phyloP scores from a whole-genome alignment of 2,888 invertebrate species.

The Lepidocyrtoides sp. region DNA sequence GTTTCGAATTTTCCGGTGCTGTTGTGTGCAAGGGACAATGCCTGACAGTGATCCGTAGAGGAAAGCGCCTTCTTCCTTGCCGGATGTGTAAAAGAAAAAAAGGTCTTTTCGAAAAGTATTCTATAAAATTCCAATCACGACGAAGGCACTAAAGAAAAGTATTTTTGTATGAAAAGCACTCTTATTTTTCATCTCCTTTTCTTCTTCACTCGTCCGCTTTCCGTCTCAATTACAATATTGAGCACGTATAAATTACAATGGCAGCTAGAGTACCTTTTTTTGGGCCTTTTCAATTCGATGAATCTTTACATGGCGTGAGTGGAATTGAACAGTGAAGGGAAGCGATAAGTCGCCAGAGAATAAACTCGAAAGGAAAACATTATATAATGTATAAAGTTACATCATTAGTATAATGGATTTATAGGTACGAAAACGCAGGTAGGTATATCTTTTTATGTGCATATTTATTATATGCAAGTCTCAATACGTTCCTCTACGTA shows the following conservation, averaged over 20 bases:
- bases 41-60: too few relatives aligned
- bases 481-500: neutral
- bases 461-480: neutral
- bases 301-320: neutral
- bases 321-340: neutral
- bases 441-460: neutral
- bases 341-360: neutral
- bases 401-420: constrained; percentile 5
- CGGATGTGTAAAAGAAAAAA: too few relatives aligned
- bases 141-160: neutral
- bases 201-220: neutral
- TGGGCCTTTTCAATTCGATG: neutral
- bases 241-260: constrained; percentile 1
- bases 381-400: neutral
- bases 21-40: too few relatives aligned
- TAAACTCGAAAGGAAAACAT: neutral
- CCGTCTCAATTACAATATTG: constrained; percentile 2
- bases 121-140: neutral
- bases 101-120: neutral
- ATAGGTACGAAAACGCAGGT: too few relatives aligned
- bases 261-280: neutral
- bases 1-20: neutral
- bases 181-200: neutral
- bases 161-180: neutral
- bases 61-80: too few relatives aligned